Conservation (phyloP, 2,797 vertebrate species). For the Cyprinella venusta region DNA sequence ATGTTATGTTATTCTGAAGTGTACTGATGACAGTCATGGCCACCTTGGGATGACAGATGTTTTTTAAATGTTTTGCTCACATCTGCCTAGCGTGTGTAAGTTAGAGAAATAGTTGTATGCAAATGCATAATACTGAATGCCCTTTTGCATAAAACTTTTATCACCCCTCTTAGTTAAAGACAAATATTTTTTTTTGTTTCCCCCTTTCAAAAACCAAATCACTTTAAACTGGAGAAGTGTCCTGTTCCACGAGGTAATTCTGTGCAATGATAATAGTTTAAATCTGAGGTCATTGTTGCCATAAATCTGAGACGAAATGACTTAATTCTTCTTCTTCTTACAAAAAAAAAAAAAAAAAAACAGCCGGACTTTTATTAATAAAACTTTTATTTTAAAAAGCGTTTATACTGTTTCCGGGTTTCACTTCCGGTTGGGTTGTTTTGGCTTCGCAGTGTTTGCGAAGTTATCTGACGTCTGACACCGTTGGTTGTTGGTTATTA, state of each 20-base stretch:
- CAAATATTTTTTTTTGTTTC: no score
- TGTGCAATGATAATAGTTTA: background rate
- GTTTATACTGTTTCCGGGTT: background rate
- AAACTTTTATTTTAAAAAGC: slow-evolving; percentile 26
- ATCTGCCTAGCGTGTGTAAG: background rate
- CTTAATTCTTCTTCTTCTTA: background rate
- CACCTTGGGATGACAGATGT: background rate
- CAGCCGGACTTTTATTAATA: background rate
- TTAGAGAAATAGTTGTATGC: no score
- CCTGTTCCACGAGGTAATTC: background rate
- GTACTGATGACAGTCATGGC: background rate
- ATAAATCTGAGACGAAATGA: background rate
- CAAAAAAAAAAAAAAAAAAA: no score
- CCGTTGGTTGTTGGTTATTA: background rate
- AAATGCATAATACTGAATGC: background rate
- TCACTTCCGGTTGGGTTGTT: background rate
- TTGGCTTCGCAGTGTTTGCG: background rate
- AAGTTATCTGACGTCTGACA: background rate
- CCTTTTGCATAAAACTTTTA: background rate
- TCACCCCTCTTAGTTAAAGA: background rate
- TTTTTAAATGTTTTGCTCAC: background rate
- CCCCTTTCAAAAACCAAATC: background rate
- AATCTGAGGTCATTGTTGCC: background rate
- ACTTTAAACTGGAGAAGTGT: background rate
- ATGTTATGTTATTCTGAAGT: background rate